Conservation (phyloP, 2,797 vertebrate species). For the Galago senegalensis region DNA sequence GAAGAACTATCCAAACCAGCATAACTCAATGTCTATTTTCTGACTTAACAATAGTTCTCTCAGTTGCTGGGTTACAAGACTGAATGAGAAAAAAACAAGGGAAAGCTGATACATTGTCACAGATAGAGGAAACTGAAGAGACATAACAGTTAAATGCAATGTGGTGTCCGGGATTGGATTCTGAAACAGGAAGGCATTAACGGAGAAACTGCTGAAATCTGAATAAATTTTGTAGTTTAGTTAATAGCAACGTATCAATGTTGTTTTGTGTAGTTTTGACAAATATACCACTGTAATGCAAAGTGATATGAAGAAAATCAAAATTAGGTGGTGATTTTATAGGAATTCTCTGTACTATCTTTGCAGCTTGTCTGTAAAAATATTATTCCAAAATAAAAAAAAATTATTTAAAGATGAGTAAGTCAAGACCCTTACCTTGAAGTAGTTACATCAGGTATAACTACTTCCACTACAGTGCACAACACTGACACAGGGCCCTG, state of each 20-base stretch:
- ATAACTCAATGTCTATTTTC: not conserved
- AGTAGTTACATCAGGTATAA: not conserved
- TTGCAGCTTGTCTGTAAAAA: not conserved
- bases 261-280: conserved; percentile 26
- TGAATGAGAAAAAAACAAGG: conserved; percentile 23
- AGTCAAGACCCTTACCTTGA: not conserved
- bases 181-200: not conserved
- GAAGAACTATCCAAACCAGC: conserved; percentile 7
- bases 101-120: conserved; percentile 28
- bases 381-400: conserved; percentile 12
- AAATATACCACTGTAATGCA: not conserved
- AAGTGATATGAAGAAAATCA: conserved; percentile 19
- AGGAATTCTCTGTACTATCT: not conserved
- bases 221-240: not conserved
- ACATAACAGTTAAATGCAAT: not conserved
- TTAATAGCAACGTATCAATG: not conserved
- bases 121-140: not conserved
- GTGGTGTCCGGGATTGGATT: not conserved
- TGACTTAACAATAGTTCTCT: conserved; percentile 2
- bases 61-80: conserved; percentile 6
- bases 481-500: not conserved
- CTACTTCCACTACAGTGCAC: not conserved
- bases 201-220: not conserved
- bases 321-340: not conserved
- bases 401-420: not conserved